Evolutionary conservation across 2,888 invertebrate species (phyloP).

Genomic region (Volucella inflata): DNA sequence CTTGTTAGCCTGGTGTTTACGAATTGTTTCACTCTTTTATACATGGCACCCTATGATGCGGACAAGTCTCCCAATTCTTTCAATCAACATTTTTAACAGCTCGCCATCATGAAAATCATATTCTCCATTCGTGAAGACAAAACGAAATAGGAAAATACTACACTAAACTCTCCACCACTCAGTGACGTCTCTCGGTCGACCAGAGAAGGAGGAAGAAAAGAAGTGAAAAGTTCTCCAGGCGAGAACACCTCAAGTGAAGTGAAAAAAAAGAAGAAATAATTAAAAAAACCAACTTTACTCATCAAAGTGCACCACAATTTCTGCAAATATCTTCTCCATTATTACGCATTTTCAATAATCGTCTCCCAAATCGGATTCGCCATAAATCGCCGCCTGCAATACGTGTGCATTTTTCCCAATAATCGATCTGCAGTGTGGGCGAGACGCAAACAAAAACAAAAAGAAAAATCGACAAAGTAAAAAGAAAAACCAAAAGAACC

Average conservation of each 20-base stretch:
- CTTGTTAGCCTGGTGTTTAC: no score
- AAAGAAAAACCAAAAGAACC: slow-evolving; percentile 30
- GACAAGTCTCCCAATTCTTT: no score
- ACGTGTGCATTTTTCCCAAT: slow-evolving; percentile 59
- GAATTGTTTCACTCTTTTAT: no score
- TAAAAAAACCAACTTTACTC: slow-evolving; percentile 57
- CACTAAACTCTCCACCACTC: slow-evolving; percentile 48
- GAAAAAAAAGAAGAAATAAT: not conserved
- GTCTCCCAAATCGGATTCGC: not conserved
- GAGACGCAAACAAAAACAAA: slow-evolving; percentile 75
- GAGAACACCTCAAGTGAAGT: slow-evolving; percentile 55
- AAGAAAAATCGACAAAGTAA: slow-evolving; percentile 11
- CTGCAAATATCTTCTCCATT: slow-evolving; percentile 20
- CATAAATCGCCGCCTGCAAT: slow-evolving; percentile 23
- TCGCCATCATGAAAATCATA: no score
- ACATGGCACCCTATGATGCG: no score
- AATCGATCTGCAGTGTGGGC: slow-evolving; percentile 70
- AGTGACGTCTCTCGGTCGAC: slow-evolving; percentile 71
- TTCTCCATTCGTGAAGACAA: no score
- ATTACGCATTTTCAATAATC: not conserved
- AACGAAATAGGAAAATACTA: not conserved
- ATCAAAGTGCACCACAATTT: slow-evolving; percentile 25
- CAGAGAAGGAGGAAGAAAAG: slow-evolving; percentile 63
- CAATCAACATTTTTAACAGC: no score
- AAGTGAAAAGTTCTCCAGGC: slow-evolving; percentile 75